phyloP scores from a whole-genome alignment of 1,140 invertebrate species.

The Acromyrmex charruanus region DNA sequence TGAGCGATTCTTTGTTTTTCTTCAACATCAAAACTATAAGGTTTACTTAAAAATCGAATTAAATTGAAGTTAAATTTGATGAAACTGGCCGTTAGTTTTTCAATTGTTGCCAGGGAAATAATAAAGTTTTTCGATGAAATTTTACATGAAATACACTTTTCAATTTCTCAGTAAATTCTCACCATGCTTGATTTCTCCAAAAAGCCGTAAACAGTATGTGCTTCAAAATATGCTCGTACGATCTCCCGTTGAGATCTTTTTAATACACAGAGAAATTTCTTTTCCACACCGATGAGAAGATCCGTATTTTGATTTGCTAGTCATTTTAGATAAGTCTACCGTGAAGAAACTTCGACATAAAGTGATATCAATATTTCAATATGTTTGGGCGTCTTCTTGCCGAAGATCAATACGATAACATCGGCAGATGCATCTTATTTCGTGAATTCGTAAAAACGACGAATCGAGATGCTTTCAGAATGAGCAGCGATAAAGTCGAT shows the following conservation, averaged over 20 bases:
- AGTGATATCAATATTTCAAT: slow-evolving; percentile 51
- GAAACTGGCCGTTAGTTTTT: slow-evolving; percentile 3
- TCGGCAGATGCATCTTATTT: slow-evolving; percentile 32
- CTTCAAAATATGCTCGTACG: not conserved
- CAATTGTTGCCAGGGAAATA: not conserved
- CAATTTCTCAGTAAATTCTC: not conserved
- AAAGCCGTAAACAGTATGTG: too few relatives aligned
- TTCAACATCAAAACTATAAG: not conserved
- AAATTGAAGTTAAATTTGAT: slow-evolving; percentile 21
- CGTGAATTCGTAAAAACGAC: slow-evolving; percentile 45
- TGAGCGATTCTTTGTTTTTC: not conserved
- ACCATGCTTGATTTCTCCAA: not conserved
- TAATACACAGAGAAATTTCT: slow-evolving; percentile 22
- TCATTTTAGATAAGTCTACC: slow-evolving; percentile 10
- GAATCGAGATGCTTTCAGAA: slow-evolving; percentile 30
- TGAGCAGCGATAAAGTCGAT: slow-evolving; percentile 44
- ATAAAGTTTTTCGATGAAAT: not conserved
- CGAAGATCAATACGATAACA: slow-evolving; percentile 38
- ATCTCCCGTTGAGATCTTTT: not conserved
- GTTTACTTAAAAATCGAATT: not conserved
- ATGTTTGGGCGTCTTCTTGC: slow-evolving; percentile 20
- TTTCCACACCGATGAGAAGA: not conserved
- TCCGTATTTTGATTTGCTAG: slow-evolving; percentile 22
- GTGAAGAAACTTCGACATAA: slow-evolving; percentile 16
- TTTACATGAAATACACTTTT: not conserved